A percentile compares a stretch with the other conserved stretches of the same genome.
Conservation (phyloP, 2,797 vertebrate species). For the Gallirallus australis region DNA sequence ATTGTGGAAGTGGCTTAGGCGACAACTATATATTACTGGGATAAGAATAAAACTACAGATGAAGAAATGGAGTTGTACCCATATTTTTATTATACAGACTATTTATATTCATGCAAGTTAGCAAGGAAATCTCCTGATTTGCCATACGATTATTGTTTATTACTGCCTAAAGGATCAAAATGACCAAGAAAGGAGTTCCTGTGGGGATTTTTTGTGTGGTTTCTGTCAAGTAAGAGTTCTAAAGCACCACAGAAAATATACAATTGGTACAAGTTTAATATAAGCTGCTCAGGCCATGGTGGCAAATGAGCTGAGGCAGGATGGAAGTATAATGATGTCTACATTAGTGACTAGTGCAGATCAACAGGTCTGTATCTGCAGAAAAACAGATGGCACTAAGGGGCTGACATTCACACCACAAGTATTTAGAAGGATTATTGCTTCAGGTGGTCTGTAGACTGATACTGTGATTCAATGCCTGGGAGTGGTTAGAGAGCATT, state of each 20-base stretch:
- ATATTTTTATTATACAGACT: not conserved
- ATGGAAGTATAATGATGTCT: not conserved
- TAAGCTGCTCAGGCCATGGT: not conserved
- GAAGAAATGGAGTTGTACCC: not conserved
- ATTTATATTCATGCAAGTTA: not conserved
- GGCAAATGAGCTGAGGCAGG: not conserved
- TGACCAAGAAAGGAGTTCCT: not conserved
- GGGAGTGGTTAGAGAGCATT: not conserved
- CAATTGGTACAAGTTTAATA: not conserved
- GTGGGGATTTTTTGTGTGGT: not conserved
- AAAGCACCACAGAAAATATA: not conserved
- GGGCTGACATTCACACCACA: not conserved
- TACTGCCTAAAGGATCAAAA: not conserved
- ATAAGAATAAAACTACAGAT: not conserved
- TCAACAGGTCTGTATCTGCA: not conserved
- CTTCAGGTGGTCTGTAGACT: not conserved
- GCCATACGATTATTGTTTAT: not conserved
- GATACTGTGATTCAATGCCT: not conserved
- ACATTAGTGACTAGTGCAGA: not conserved
- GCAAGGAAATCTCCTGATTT: not conserved
- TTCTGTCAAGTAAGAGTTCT: not conserved
- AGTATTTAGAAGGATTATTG: constrained; percentile 5
- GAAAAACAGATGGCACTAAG: constrained; percentile 11
- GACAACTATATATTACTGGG: not conserved
- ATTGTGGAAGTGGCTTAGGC: not conserved